Evolutionary conservation across 2,797 vertebrate species (phyloP).

Genomic region (Channa striata): DNA sequence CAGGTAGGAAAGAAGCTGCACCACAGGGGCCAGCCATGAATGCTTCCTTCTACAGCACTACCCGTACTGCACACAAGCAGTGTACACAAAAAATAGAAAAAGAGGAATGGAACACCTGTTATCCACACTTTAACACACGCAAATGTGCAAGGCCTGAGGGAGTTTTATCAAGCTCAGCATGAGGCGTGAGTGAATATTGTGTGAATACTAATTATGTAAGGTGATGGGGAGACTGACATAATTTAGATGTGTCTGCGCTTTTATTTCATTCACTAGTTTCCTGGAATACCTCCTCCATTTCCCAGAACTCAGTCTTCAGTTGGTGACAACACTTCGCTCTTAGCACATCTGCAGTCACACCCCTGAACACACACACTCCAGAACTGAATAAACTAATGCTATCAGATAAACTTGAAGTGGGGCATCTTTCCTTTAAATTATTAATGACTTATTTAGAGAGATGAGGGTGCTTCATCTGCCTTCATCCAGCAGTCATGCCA

Average conservation of each 20-base stretch:
- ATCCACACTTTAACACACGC: constrained; percentile 36
- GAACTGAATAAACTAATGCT: neutral
- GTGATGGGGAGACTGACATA: constrained; percentile 43
- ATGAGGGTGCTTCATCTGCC: neutral
- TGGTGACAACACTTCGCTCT: constrained; percentile 10
- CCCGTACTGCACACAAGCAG: constrained; percentile 37
- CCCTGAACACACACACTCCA: neutral
- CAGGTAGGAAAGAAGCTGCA: constrained; percentile 35
- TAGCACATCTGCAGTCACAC: constrained; percentile 1
- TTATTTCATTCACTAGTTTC: constrained; percentile 28
- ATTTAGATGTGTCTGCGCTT: constrained; percentile 10
- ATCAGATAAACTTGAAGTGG: constrained; percentile 13
- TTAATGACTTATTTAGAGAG: constrained; percentile 3
- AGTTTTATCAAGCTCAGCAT: constrained; percentile 50
- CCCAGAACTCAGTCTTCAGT: constrained; percentile 7
- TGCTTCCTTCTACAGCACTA: constrained; percentile 3
- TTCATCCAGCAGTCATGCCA: neutral
- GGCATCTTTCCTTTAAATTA: neutral
- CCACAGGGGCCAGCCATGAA: constrained; percentile 24
- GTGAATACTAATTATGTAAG: constrained; percentile 63
- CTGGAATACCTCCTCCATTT: constrained; percentile 17
- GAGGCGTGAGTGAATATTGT: constrained; percentile 45
- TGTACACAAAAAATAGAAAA: constrained; percentile 54
- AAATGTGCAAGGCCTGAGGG: constrained; percentile 51
- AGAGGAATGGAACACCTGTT: constrained; percentile 53